Evolutionary conservation across 2,888 invertebrate species (phyloP), one percentile per base, ranked within the genome.

Genomic region (Lasius platythorax): DNA sequence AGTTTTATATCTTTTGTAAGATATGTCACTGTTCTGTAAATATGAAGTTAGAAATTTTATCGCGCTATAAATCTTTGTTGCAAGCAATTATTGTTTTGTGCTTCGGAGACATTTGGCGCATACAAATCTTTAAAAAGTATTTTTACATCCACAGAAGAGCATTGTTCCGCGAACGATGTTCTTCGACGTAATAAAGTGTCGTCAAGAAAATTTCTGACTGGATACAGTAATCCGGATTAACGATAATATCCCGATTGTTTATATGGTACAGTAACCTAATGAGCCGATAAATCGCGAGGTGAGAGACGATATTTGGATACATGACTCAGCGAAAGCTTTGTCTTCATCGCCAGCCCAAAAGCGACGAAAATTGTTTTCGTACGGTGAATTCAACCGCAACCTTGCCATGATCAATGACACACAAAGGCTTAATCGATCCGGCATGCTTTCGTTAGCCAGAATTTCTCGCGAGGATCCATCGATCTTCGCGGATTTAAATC

Each of bases 401-500:
- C 82, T 84, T 53, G 83, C 79, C 56, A 72, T 84, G 85, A 89
- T 90, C 89, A 88, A 89, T 87, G 87, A 90, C 74, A 79, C 73
- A 11, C 63, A 40, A 18, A 43, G 50, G 68, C n/a, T 87, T 85
- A 82, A 88, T 91, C 75, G 88, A 87, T 87, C 68, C 67, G 64
- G 58, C 61, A 23, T 61, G 40, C 64, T 18, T 67, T 50, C 64
- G 56, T 72, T 75, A 37, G 64, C 64, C 63, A 67, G 76, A 33
- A 37, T 37, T 43, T 66, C 12, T 56, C 68, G 64, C 61, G 43
- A 63, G 28, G 33, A 88, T 85, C 85, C 81, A 90, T 90, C 91
- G 90, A 90, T 90, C 91, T 90, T 89, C 68, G 66, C 88, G 91
- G 91, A 89, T 91, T 90, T 89, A 88, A 90, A 90, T 90, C 89